phyloP scores from a whole-genome alignment of 2,113 vertebrate genomes.

The Saiga tatarica region DNA sequence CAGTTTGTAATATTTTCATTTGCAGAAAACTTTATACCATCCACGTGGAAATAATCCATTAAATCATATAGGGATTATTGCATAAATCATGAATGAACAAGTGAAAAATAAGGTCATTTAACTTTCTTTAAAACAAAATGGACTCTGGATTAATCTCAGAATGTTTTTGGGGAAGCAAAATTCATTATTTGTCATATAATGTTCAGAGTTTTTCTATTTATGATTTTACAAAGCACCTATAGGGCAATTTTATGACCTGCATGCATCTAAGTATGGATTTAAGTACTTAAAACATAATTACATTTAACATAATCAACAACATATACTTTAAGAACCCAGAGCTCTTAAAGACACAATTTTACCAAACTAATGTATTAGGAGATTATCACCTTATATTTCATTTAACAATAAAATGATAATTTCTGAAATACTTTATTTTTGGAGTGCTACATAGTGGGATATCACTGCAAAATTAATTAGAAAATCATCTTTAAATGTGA shows the following conservation, averaged over 20 bases:
- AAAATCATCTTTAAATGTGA: neutral
- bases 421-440: neutral
- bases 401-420: neutral
- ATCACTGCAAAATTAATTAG: neutral
- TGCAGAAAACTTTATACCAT: neutral
- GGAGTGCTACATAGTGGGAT: neutral
- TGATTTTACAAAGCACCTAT: neutral
- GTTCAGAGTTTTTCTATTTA: neutral
- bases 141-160: constrained; percentile 41
- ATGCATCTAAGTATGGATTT: neutral
- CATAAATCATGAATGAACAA: constrained; percentile 51
- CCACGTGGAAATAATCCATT: constrained; percentile 9
- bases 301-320: neutral
- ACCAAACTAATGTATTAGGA: neutral
- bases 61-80: constrained; percentile 19
- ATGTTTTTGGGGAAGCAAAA: constrained; percentile 3
- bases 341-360: neutral
- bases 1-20: neutral
- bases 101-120: constrained; percentile 55
- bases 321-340: neutral
- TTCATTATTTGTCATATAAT: neutral
- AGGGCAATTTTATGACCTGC: neutral
- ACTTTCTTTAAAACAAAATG: constrained; percentile 52
- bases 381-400: neutral
- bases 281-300: neutral